Conservation (phyloP, 2,113 vertebrate genomes). For the Sorex fumeus region DNA sequence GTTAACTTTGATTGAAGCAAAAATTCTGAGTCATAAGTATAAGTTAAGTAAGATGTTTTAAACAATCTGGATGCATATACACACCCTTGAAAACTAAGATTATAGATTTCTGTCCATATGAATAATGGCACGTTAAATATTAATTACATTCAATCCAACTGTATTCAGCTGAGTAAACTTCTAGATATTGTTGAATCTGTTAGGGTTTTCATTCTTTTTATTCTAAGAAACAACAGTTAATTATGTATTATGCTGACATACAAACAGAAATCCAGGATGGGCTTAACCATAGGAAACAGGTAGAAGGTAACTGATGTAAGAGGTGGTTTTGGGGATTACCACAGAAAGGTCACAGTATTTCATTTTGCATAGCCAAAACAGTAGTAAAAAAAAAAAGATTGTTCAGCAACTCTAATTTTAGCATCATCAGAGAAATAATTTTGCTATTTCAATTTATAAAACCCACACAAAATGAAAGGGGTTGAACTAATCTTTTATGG, state of each 20-base stretch:
- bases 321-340: accelerated
- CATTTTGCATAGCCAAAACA: neutral
- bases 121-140: neutral
- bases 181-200: neutral
- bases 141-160: neutral
- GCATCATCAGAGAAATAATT: neutral
- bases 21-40: neutral
- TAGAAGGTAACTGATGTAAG: no score
- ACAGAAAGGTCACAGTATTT: neutral
- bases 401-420: neutral
- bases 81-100: neutral
- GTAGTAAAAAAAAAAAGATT: neutral
- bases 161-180: neutral
- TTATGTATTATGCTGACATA: neutral
- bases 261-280: neutral
- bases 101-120: no score
- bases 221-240: neutral
- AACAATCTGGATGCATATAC: neutral
- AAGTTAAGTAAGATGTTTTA: neutral
- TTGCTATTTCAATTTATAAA: neutral
- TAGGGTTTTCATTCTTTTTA: neutral
- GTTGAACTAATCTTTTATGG: neutral
- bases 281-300: neutral
- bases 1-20: neutral
- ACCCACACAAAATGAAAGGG: neutral